Evolutionary conservation across 2,113 vertebrate species (phyloP).

Genomic region (Chascanopsetta lugubris): DNA sequence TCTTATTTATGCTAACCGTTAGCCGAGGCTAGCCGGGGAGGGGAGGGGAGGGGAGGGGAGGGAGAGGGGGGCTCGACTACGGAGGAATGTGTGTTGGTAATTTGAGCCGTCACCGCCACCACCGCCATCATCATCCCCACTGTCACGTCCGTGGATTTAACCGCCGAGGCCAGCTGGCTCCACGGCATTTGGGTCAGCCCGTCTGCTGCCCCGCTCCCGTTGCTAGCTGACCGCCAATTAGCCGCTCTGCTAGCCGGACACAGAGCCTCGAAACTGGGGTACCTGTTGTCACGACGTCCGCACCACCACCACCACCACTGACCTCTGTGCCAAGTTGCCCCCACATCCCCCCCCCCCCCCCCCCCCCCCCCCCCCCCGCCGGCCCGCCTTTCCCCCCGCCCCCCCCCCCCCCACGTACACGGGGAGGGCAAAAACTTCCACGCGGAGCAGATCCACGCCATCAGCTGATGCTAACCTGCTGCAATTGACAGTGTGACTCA

Average conservation of each 20-base stretch:
- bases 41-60: too few species aligned
- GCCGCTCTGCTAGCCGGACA: conserved; percentile 50
- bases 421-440: background rate
- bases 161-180: conserved; percentile 65
- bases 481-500: background rate
- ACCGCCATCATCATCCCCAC: conserved; percentile 11
- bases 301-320: background rate
- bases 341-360: background rate
- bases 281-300: background rate
- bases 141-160: conserved; percentile 57
- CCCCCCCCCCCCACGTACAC: too few species aligned
- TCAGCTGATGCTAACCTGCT: background rate
- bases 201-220: conserved; percentile 46
- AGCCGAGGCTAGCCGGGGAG: too few species aligned
- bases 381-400: too few species aligned
- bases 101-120: conserved; percentile 32
- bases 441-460: background rate
- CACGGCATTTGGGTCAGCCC: conserved; percentile 62
- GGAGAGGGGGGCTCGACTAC: too few species aligned
- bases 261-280: background rate
- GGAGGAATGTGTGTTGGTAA: conserved; percentile 59
- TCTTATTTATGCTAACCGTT: too few species aligned
- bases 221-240: conserved; percentile 57
- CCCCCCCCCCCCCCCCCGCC: too few species aligned
- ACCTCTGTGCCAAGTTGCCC: background rate